phyloP scores from a whole-genome alignment of 2,113 vertebrate genomes.

The Lamprologus lemairii region DNA sequence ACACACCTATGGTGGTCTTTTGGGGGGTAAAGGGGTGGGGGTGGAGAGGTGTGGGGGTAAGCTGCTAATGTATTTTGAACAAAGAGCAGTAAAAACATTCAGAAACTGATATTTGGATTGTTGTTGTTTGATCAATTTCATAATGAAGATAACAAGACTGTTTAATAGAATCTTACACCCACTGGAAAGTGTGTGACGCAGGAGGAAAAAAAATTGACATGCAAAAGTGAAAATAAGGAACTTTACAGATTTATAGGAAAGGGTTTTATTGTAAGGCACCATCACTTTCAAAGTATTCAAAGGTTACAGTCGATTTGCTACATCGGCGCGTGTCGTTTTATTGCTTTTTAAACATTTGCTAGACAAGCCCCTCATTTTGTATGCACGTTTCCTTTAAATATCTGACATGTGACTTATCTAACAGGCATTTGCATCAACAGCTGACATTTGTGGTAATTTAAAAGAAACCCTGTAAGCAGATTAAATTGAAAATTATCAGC shows the following conservation, averaged over 20 bases:
- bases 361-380: background rate
- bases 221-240: slow-evolving; percentile 27
- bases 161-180: background rate
- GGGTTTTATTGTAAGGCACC: background rate
- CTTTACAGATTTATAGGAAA: slow-evolving; percentile 11
- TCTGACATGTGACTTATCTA: background rate
- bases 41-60: background rate
- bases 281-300: background rate
- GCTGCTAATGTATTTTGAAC: background rate
- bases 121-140: background rate
- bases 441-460: background rate
- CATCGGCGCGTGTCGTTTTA: background rate
- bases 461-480: background rate
- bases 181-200: background rate
- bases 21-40: background rate
- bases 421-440: background rate
- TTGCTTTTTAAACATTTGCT: background rate
- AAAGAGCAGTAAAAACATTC: background rate
- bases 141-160: background rate
- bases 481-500: background rate
- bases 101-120: background rate
- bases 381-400: background rate
- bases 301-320: background rate
- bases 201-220: background rate
- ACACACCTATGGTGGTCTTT: background rate